Conservation (phyloP, 2,888 invertebrate genomes). For the Napeogenes sylphis region DNA sequence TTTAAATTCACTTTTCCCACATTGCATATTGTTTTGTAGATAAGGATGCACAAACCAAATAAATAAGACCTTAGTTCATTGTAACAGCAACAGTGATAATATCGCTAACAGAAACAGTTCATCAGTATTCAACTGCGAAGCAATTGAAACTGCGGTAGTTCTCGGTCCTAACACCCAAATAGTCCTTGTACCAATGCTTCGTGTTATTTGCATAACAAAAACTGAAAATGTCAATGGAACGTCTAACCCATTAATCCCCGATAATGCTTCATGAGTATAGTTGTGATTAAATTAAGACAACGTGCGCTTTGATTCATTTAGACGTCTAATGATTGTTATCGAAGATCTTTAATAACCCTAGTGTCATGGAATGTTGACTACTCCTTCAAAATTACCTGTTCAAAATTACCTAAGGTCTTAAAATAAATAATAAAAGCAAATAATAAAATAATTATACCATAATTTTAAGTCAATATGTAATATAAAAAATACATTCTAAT, state of each 20-base stretch:
- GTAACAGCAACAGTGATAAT: slow-evolving; percentile 39
- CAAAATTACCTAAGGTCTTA: not conserved
- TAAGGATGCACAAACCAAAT: too few species aligned
- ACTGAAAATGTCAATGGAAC: slow-evolving; percentile 67
- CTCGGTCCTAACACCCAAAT: slow-evolving; percentile 73
- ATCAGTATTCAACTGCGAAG: slow-evolving; percentile 74
- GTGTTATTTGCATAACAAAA: slow-evolving; percentile 77
- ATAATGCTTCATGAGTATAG: slow-evolving; percentile 64
- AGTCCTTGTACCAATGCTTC: slow-evolving; percentile 73
- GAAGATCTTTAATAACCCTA: too few species aligned
- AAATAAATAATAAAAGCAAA: too few species aligned
- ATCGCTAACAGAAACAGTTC: slow-evolving; percentile 66
- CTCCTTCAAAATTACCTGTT: too few species aligned
- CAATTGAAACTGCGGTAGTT: slow-evolving; percentile 75
- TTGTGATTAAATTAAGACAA: slow-evolving; percentile 68
- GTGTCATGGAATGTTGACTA: too few species aligned
- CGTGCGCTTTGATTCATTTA: too few species aligned
- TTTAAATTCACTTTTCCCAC: too few species aligned
- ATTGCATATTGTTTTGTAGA: too few species aligned
- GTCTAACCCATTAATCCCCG: slow-evolving; percentile 72
- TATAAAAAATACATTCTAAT: slow-evolving; percentile 42
- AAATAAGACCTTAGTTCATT: too few species aligned
- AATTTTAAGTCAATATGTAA: not conserved
- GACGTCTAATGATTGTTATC: slow-evolving; percentile 42
- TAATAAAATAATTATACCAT: not conserved